Percentiles rank a stretch among this genome's conserved stretches.
Evolutionary conservation across 1,140 invertebrate genomes (phyloP).

Genomic region (Acromyrmex charruanus): DNA sequence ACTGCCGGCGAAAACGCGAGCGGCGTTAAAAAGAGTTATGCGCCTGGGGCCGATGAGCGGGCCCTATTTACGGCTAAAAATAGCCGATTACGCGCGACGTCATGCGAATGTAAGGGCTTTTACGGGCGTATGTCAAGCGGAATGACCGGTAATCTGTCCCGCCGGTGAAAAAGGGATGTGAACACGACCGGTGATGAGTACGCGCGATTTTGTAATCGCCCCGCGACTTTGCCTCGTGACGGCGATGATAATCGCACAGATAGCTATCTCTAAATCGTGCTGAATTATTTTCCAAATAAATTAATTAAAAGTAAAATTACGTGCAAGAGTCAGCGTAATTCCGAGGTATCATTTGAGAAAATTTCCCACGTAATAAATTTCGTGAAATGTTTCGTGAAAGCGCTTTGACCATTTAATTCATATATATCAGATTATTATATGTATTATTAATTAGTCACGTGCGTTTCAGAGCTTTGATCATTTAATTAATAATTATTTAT

Average conservation of each 20-base stretch:
- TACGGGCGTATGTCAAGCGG: slow-evolving; percentile 28
- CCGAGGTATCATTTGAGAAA: not conserved
- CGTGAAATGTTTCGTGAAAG: not conserved
- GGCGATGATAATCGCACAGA: not conserved
- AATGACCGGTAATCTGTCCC: slow-evolving; percentile 44
- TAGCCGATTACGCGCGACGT: slow-evolving; percentile 42
- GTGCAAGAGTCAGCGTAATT: not conserved
- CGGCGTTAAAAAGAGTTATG: slow-evolving; percentile 68
- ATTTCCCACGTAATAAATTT: not conserved
- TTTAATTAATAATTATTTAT: slow-evolving; percentile 5
- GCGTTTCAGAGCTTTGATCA: not conserved
- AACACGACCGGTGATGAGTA: slow-evolving; percentile 12
- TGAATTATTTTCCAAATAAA: not conserved
- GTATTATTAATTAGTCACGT: not conserved
- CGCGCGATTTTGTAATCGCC: slow-evolving; percentile 24
- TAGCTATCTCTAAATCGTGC: not conserved
- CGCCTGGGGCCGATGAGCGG: slow-evolving; percentile 62
- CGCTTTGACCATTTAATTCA: not conserved
- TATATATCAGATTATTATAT: not conserved
- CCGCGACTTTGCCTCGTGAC: not conserved
- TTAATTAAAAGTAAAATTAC: not conserved
- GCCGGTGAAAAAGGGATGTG: slow-evolving; percentile 1
- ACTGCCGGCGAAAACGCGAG: slow-evolving; percentile 54
- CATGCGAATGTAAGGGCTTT: slow-evolving; percentile 46
- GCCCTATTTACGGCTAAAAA: slow-evolving; percentile 56